Evolutionary conservation across 2,888 invertebrate species (phyloP), one percentile per base, ranked within the genome.

Genomic region (Lasioglossum villosulum): DNA sequence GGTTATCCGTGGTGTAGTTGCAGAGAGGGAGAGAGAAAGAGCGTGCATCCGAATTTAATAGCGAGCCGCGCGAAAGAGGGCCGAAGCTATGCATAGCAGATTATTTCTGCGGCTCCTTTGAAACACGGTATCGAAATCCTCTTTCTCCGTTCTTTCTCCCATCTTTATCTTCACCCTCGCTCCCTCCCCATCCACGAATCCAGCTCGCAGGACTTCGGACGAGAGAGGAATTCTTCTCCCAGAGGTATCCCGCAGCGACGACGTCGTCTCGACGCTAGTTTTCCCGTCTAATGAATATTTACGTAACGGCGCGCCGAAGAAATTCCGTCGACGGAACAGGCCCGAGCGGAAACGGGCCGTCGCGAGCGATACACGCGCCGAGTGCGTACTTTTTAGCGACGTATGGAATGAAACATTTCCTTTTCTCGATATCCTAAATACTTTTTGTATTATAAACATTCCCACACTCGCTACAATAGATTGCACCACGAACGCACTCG

Each of bases 41-140:
- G 78, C 82, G 80, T 59, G 73, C 81, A 84, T 91, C 84, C 87
- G 89, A 91, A 91, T 91, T 88, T 91, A 91, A 91, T 89, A 86
- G 90, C 82, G 66, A 83, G 80, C 75, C 78, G 79, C 75, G 80
- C 75, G 78, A 78, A 79, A 74, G 77, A 75, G 84, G 76, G 78
- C 73, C 83, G 85, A 78, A 80, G 83, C 89, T 90, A 91, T 91
- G 92, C 92, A 89, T 90, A 89, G 88, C 82, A 88, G 88, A 92
- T 92, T 90, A 90, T 92, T 89, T 89, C 84, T 77, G 80, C 83
- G 80, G 86, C 84, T 86, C 84, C 80, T 80, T 82, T 88, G 88
- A 87, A 88, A 88, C 86, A 75, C 86, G 84, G 63, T 84, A 86
- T 84, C 78, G 88, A 80, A 39, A 37, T 75, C 72, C 68, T 37